Percentiles rank a stretch among this genome's conserved stretches.
These are phyloP conservation scores for Engraulis encrasicolus DNA, from an alignment of 2,113 vertebrate genomes.

Conservation along the genomic window DNA sequence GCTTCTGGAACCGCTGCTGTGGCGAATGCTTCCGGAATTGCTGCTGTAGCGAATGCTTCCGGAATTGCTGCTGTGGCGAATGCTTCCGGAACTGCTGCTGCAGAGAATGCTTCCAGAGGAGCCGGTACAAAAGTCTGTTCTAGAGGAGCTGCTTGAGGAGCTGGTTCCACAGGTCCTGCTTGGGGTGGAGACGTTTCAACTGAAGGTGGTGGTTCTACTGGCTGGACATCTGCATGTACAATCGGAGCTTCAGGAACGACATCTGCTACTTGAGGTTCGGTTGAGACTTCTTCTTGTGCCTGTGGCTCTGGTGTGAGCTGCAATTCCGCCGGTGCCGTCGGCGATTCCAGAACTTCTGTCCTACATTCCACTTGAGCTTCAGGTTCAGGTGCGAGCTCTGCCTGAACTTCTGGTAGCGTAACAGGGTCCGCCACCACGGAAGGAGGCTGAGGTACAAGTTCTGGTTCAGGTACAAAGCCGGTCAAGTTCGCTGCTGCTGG, in stretches of 20 bases:
- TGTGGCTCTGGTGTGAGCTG: neutral
- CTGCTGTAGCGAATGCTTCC: neutral
- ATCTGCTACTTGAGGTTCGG: constrained; percentile 21
- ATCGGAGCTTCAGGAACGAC: neutral
- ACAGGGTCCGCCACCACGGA: neutral
- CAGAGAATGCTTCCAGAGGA: neutral
- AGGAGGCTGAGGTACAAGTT: neutral
- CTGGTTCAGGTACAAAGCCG: neutral
- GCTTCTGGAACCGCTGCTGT: neutral
- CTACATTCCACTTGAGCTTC: neutral
- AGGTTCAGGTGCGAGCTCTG: neutral
- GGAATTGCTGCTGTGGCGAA: neutral
- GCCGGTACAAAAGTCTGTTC: neutral
- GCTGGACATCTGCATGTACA: neutral
- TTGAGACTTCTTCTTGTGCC: neutral
- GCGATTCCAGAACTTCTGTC: neutral
- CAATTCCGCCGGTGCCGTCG: neutral
- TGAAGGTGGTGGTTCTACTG: neutral
- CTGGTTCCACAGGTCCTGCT: neutral
- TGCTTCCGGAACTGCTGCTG: neutral
- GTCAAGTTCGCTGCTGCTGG: neutral
- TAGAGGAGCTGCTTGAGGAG: neutral
- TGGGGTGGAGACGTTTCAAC: neutral
- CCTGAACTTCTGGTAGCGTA: neutral
- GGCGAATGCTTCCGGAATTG: neutral